Evolutionary conservation across 2,797 vertebrate genomes (phyloP).

Genomic region (Ambastaia sidthimunki): DNA sequence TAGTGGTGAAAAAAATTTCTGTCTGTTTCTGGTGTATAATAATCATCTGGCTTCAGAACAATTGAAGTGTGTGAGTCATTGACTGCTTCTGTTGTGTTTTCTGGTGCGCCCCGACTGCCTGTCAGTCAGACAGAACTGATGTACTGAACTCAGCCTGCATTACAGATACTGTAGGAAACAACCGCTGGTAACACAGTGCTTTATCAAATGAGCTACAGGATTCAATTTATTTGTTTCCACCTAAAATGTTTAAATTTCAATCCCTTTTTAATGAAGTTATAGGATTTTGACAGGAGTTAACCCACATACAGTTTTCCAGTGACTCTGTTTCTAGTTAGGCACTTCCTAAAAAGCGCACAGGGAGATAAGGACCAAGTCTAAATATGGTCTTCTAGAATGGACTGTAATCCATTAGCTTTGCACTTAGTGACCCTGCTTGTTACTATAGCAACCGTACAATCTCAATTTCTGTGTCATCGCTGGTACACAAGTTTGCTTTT

Average conservation of each 20-base stretch:
- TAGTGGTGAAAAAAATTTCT: not conserved
- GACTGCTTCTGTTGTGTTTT: not conserved
- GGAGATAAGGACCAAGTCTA: constrained; percentile 45
- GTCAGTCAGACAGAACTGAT: not conserved
- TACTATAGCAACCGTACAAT: constrained; percentile 46
- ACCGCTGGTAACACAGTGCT: too few species aligned
- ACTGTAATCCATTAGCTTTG: constrained; percentile 60
- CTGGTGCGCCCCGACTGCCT: not conserved
- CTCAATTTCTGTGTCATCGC: constrained; percentile 22
- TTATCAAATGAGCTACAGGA: too few species aligned
- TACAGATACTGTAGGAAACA: not conserved
- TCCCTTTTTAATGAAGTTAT: not conserved
- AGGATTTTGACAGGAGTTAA: not conserved
- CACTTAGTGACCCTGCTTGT: constrained; percentile 29
- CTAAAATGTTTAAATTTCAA: too few species aligned
- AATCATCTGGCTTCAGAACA: not conserved
- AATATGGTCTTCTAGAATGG: constrained; percentile 51
- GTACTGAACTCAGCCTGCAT: not conserved
- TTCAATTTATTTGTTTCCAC: too few species aligned
- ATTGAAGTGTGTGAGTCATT: not conserved
- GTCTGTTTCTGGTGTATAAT: not conserved
- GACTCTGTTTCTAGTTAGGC: constrained; percentile 5
- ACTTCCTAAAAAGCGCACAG: constrained; percentile 27
- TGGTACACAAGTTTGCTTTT: constrained; percentile 31
- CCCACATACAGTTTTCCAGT: constrained; percentile 14